Evolutionary conservation across 1,140 invertebrate genomes (phyloP), one percentile per base, ranked within the genome.

Genomic region (Phortica variegata): DNA sequence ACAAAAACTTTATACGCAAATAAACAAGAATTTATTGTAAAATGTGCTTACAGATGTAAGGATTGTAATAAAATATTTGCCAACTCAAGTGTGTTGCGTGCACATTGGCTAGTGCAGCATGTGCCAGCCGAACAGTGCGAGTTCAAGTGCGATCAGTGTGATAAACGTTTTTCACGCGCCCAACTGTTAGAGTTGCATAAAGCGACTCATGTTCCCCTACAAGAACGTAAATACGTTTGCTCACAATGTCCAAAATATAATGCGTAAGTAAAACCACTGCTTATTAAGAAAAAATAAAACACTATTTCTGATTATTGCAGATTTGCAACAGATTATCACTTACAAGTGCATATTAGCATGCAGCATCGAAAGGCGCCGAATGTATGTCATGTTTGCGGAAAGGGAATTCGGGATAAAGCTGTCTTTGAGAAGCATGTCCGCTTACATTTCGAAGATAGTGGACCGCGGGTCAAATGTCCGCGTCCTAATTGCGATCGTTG

Each of bases 361-460:
- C 61, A 60, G 34, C 66, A 74, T 40, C 56, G 59, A 18, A 60
- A 58, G 21, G 71, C 61, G 16, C 53, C 61, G 2, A 69, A 74
- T 42, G 55, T 74, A 3, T 74, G 71, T 19, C 68, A 74, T 58
- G 71, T 74, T 10, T 74, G 71, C 36, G 71, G 68, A 8, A 74
- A 74, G 33, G 65, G 60, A 18, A 74, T 74, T 20, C 61, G 68
- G 21, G 68, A 69, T 20, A 74, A 74, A 39, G 52, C 61, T 17
- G 59, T 68, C n/a, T 74, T 74, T 23, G 71, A 73, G 34, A 74
- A 74, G 26, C 71, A 74, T 44, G 63, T 74, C 7, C 66, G 71
- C 8, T 49, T 65, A 45, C 71, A 74, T 39, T 72, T 69, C 10
- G 71, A 74, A 51, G 66, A 69, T 15, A 71, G 65, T 31, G 71